Evolutionary conservation across 2,113 vertebrate species (phyloP), one percentile per base, ranked within the genome.

Genomic region (Pipra filicauda): DNA sequence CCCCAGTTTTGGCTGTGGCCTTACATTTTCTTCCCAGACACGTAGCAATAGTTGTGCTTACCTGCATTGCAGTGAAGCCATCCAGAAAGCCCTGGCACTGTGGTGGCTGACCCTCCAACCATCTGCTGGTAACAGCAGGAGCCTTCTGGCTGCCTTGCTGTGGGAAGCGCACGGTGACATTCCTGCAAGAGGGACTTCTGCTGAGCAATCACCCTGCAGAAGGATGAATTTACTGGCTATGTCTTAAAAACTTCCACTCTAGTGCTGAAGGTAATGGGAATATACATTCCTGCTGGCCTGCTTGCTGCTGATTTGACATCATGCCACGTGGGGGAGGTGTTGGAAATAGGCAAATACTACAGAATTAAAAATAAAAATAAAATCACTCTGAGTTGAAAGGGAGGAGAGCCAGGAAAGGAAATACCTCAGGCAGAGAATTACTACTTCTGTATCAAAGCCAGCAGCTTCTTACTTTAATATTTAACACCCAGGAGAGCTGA

Each of bases 361-460:
- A 18, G 75, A 95, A 93, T 55, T 65, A 0, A 16, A 71, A 74
- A 79, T 52, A 71, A 71, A 61, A 82, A 48, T 11, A 24, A 72
- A 70, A 33, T 37, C 54, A 48, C 44, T 84, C 41, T 3, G 46
- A 95, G 89, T 92, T 92, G 69, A 93, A 96, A 89, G 84, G 43
- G 77, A 97, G 85, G 77, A 89, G 55, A 91, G 64, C 76, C 85
- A 91, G 90, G 89, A 97, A 93, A 95, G 93, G 95, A 95, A 96
- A 91, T 95, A 96, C 95, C 90, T 96, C 79, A 83, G 91, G 94
- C 96, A 94, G 93, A 93, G 95, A 96, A 92, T 91, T 97, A 90
- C 87, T 89, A 87, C 91, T 92, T 85, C 75, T 92, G 65, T 93
- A 96, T 78, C 86, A 65, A 84, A 95, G 79, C 86, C 77, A 94